Base-by-base conservation (phyloP, 2,113 vertebrate species). In the Xyrauchen texanus region DNA sequence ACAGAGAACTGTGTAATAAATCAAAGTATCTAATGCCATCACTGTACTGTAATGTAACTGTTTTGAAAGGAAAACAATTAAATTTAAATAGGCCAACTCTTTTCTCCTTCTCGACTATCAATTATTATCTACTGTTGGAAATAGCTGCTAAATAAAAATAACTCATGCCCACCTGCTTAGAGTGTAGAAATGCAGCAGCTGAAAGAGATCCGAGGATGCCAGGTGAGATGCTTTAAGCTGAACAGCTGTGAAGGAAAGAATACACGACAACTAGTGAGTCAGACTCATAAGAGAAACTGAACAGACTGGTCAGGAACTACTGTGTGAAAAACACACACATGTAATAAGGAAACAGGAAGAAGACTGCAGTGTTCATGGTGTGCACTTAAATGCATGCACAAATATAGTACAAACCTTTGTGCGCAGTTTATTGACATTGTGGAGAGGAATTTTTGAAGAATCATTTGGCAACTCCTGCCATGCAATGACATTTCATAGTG, bases 161-260 rank as follows among this genome's bases (percentile, higher is more conserved):
- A 8, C 5, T 46, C 13, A 44, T 10, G 16, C 79, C 87, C 87
- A 96, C 95, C 95, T 95, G 91, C 94, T 95, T 68, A 95, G 86
- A 46, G 91, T 91, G 77, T 95, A 94, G 86, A 95, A 96, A 60
- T 91, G 81, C 68, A 96, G 86, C 68, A 96, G 88, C 61, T 94
- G 93, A 80, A 92, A 84, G 74, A 95, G 80, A 78, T 94, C 91
- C 3, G 89, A 85, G 87, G 96, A 95, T 13, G 88, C 90, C 51
- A 96, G 87, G 44, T 85, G 90, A 84, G 95, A 96, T 10, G 90
- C 86, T 8, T 89, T 87, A 34, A 96, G 84, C 45, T 87, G 89
- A 68, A 95, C 84, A 77, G 88, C 95, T 96, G 53, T 44, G 10
- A 57, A 52, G 80, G 49, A 67, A 66, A 47, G 45, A 51, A 21